Evolutionary conservation across 2,888 invertebrate species (phyloP), one percentile per base, ranked within the genome.

Genomic region (Icerya purchasi): DNA sequence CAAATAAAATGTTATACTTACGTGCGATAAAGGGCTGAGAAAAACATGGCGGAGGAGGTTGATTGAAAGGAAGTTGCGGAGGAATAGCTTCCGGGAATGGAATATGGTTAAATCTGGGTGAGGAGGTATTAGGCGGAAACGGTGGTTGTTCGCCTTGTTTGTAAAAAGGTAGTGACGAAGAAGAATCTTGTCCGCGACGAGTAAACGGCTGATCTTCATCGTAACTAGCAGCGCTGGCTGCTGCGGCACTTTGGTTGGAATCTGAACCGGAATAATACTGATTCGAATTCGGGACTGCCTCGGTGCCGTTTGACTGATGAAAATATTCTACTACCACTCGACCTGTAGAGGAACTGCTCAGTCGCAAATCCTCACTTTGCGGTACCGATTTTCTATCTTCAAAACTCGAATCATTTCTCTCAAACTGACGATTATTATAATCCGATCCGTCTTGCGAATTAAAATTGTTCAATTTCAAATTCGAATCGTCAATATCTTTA

Each of bases 21-120:
- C 66, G 65, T 18, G 65, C 66, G 22, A 65, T 65, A 58, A 63
- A 62, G 10, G 57, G 57, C 2, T 75, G 75, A 57, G 72, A 75
- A 72, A 72, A 76, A 66, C 76, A 75, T 1, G 80, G 77, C 1
- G 80, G 79, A 24, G 78, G 79, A 24, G 78, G 77, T 66, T 77
- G 77, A 64, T 73, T 73, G 65, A 79, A 78, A 75, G 66, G 70
- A 69, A 61, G 67, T 66, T 62, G 64, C 67, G 36, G 36, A 8
- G 36, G 36, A 8, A 36, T 5, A 8, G 5, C 36, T 36, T n/a
- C n/a, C n/a, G n/a, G n/a, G n/a, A n/a, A n/a, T n/a, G n/a, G n/a
- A n/a, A n/a, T n/a, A n/a, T 36, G 36, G 14, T 36, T 36, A 36
- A 36, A 36, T 14, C 14, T 5, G 14, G 36, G 36, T 8, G 14